Base-by-base conservation (phyloP, 2,888 invertebrate genomes). In the Heliconius charithonia region DNA sequence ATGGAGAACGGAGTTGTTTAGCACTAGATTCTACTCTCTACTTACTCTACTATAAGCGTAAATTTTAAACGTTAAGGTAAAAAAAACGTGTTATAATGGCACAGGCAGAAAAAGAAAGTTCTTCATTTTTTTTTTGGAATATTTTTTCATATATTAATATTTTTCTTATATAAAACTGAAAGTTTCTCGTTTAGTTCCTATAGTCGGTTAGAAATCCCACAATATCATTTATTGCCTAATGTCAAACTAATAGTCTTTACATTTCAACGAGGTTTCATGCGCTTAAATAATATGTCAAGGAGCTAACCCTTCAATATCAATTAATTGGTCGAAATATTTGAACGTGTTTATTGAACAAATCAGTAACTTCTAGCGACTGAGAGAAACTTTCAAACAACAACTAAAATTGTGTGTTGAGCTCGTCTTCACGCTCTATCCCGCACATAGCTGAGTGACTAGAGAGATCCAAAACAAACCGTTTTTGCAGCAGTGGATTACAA, bases 311-410 rank as follows among this genome's bases (percentile, higher is more conserved):
- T 63, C 63, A 27, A 63, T 63, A 27, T 41, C 73, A 73, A 73
- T 41, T 73, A 73, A 73, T 41, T 73, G 73, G 41, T 73, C 37
- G 9, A 37, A 62, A 73, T 73, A 37, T 59, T 73, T 74, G 37
- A 37, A 0, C 27, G 16, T 63, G 25, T 37, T 63, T 63, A 63
- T 45, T 59, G 59, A n/a, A n/a, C 22, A 51, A 51, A 51, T 22
- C 51, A 51, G 51, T 19, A 22, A 51, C 22, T 51, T 22, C 51
- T 7, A 51, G 19, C 22, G 7, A 7, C 6, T 19, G 41, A 13
- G 41, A 45, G 12, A 41, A 4, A 45, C 13, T 45, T 45, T 13
- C 13, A 13, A 13, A 13, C 41, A 45, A 45, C 41, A 45, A 13
- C 19, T 51, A 51, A 51, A 19, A 22, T 51, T 51, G 1, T 51